Conservation (phyloP, 2,113 vertebrate genomes). For the Corvus moneduloides region DNA sequence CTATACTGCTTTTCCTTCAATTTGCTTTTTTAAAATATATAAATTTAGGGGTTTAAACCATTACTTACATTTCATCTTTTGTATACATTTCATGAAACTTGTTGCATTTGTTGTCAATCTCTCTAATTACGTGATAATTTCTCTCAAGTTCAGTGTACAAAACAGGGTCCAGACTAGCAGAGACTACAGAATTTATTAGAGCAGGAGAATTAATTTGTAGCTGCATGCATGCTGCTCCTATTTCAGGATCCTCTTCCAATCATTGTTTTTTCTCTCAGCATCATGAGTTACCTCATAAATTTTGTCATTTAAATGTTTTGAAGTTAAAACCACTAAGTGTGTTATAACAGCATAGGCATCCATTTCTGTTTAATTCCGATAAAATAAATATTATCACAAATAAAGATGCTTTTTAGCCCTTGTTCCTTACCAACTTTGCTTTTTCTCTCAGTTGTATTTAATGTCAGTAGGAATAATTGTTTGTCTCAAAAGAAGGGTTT, state of each 20-base stretch:
- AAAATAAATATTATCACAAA: neutral
- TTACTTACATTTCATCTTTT: neutral
- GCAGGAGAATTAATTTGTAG: neutral
- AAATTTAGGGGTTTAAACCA: neutral
- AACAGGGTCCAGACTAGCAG: neutral
- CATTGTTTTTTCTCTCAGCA: neutral
- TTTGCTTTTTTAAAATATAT: neutral
- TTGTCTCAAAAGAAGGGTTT: neutral
- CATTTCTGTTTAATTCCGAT: neutral
- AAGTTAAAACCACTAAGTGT: neutral
- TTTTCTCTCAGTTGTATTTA: neutral
- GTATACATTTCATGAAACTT: neutral
- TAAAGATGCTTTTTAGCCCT: neutral
- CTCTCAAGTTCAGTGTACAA: neutral
- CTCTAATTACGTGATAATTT: neutral
- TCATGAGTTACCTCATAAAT: neutral
- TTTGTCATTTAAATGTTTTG: neutral
- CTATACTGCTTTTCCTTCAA: neutral
- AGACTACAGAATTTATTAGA: neutral
- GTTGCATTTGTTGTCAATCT: neutral
- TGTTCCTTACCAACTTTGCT: neutral
- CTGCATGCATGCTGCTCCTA: neutral
- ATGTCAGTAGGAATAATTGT: neutral
- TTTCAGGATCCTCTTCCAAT: neutral
- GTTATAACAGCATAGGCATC: neutral